Base-by-base conservation (phyloP, 1,140 invertebrate species). In the Anthonomus grandis region DNA sequence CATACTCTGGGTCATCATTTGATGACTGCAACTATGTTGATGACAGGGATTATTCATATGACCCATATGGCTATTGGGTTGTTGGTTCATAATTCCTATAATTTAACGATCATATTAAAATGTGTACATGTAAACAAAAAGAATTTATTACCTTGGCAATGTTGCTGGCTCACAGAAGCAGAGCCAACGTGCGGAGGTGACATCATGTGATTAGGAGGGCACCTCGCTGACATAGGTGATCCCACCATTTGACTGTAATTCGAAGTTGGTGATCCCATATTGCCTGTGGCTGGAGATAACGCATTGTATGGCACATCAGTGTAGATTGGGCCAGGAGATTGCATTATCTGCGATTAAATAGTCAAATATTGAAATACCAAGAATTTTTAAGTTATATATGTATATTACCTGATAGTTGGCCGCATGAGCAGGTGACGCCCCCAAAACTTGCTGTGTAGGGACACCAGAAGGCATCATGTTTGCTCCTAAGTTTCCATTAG, bases 211-310 rank as follows among this genome's bases (percentile, higher is more conserved):
- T 57, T 45, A 17, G 66, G 65, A 41, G 66, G 65, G 45, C 67
- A 70, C 22, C 64, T 55, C 8, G 63, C 60, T 25, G 53, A 55
- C 39, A 57, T 55, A 6, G 64, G 63, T 72, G 72, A 41, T 69
- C 70, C 65, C 65, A 49, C 63, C 70, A 57, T 72, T 46, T 68
- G 65, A 51, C 60, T 66, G 15, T 65, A 55, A 47, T 47, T 63
- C 6, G 53, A 57, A 22, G 53, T 46, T 3, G 63, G 59, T 71
- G 73, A 42, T 69, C 70, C 66, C 69, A 48, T 64, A 65, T 47
- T 70, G 41, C 50, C 60, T 24, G 64, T 37, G 9, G 64, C 56
- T 9, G 69, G 67, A 3, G 65, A 66, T 15, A 60, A 52, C 24
- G 66, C 64, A 19, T 59, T 64, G 48, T 69, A 63, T 34, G 60